Evolutionary conservation across 1,140 invertebrate species (phyloP).

Genomic region (Tenebrio molitor): DNA sequence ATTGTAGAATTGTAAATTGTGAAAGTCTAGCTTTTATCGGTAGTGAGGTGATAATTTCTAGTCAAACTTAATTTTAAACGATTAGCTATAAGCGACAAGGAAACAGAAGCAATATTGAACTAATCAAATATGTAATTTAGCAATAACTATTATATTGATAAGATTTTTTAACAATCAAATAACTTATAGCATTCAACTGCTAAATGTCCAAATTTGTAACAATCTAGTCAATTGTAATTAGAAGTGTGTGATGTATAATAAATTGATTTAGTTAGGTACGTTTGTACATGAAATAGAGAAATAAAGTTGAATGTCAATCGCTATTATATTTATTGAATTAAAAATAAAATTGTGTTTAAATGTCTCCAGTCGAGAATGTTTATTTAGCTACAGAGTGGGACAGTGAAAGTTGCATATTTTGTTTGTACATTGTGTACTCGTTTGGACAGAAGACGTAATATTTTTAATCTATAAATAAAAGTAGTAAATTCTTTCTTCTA

Average conservation of each 20-base stretch:
- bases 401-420: too few species aligned
- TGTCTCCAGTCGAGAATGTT: too few species aligned
- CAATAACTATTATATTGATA: conserved; percentile 6
- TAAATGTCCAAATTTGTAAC: conserved; percentile 43
- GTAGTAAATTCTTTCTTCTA: too few species aligned
- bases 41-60: conserved; percentile 19
- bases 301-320: conserved; percentile 40
- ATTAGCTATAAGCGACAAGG: conserved; percentile 8
- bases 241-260: conserved; percentile 36
- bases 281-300: conserved; percentile 27
- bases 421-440: too few species aligned
- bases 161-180: conserved; percentile 19
- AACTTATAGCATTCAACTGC: conserved; percentile 13
- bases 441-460: too few species aligned
- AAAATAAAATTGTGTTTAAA: too few species aligned
- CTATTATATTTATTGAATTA: too few species aligned
- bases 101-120: conserved; percentile 18
- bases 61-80: background rate
- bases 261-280: conserved; percentile 11
- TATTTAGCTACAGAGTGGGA: too few species aligned
- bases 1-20: conserved; percentile 10
- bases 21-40: conserved; percentile 17
- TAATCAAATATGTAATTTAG: conserved; percentile 12
- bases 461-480: too few species aligned
- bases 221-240: conserved; percentile 44